A percentile compares a stretch with the other conserved stretches of the same genome.
Conservation (phyloP, 2,113 vertebrate genomes). For the Anser brachyrhynchus region DNA sequence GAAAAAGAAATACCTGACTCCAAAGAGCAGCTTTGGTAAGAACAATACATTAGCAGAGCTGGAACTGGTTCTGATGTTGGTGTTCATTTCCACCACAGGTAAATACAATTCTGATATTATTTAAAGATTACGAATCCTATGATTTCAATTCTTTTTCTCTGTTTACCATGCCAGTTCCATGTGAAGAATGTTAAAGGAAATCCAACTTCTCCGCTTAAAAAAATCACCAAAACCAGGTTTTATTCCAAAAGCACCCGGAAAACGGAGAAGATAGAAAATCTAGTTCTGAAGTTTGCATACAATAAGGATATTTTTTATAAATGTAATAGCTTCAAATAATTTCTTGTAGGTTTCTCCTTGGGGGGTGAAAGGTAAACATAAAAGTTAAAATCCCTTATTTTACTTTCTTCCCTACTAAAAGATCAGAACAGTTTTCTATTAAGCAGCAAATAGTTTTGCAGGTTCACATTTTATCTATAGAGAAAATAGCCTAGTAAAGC, state of each 20-base stretch:
- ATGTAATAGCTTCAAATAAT: not conserved
- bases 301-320: not conserved
- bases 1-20: not conserved
- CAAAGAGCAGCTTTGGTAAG: not conserved
- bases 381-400: not conserved
- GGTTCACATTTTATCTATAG: not conserved
- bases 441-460: not conserved
- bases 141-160: not conserved
- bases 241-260: not conserved
- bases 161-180: not conserved
- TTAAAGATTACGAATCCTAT: not conserved
- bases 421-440: not conserved
- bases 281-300: not conserved
- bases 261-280: not conserved
- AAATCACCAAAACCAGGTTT: not conserved
- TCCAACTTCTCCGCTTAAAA: not conserved
- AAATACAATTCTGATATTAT: not conserved
- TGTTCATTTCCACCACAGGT: not conserved
- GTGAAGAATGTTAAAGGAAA: not conserved
- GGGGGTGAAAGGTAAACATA: not conserved
- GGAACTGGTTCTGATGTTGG: not conserved
- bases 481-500: not conserved
- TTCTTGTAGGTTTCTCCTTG: not conserved
- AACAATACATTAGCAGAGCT: not conserved
- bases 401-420: not conserved